Evolutionary conservation across 2,888 invertebrate genomes (phyloP).

Genomic region (Orgyia antiqua): DNA sequence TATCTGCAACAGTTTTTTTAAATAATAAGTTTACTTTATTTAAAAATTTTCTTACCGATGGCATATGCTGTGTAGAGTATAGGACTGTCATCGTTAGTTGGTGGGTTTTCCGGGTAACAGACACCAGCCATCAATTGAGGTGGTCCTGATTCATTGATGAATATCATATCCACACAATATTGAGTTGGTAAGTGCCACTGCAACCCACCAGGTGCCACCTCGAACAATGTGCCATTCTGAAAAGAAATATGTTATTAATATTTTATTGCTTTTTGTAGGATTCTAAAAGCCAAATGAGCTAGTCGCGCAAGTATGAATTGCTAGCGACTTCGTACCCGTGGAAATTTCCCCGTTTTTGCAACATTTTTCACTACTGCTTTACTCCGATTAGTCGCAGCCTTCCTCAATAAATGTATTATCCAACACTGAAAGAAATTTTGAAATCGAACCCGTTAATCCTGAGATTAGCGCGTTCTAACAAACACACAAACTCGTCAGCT

Average conservation of each 20-base stretch:
- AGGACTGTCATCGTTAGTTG: constrained; percentile 38
- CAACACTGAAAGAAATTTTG: too few species aligned
- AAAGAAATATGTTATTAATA: constrained; percentile 17
- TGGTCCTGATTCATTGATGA: constrained; percentile 24
- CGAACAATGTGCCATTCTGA: constrained; percentile 59
- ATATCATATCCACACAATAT: constrained; percentile 58
- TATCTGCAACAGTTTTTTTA: too few species aligned
- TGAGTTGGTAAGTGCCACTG: constrained; percentile 42
- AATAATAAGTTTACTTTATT: too few species aligned
- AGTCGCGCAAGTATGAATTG: not conserved
- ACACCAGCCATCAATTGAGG: constrained; percentile 48
- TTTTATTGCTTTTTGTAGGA: not conserved
- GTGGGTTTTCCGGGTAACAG: constrained; percentile 41
- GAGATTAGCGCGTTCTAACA: too few species aligned
- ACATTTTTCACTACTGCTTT: too few species aligned
- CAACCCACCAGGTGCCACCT: constrained; percentile 32
- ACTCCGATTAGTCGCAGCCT: too few species aligned
- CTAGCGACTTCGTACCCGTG: too few species aligned
- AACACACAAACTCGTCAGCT: too few species aligned
- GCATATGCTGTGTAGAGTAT: constrained; percentile 54
- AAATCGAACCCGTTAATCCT: too few species aligned
- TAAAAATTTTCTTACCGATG: constrained; percentile 38
- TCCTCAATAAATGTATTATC: too few species aligned
- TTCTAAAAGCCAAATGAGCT: not conserved
- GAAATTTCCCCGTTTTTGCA: too few species aligned